Conservation (phyloP, 2,797 vertebrate species). For the Schizopygopsis pylzovi region DNA sequence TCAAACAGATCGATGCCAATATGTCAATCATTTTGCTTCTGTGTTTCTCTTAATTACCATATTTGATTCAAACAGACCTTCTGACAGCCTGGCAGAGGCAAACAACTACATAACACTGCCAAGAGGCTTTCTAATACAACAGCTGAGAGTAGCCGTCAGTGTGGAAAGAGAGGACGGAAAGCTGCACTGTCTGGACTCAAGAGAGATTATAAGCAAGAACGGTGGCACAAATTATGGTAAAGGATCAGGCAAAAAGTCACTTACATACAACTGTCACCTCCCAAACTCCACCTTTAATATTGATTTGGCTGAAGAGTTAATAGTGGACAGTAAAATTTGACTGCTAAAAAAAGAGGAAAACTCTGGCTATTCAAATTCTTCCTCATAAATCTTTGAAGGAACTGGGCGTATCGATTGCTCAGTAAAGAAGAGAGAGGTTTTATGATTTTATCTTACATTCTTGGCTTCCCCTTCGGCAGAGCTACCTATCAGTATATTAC, state of each 20-base stretch:
- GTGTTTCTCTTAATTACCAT: constrained; percentile 36
- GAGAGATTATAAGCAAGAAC: background rate
- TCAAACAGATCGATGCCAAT: constrained; percentile 30
- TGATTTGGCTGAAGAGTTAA: constrained; percentile 23
- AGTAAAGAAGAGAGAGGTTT: constrained; percentile 42
- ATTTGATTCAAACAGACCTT: constrained; percentile 26
- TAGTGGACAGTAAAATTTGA: background rate
- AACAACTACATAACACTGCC: constrained; percentile 1
- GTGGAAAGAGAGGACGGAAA: background rate
- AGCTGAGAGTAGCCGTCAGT: background rate
- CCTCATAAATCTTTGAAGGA: constrained; percentile 44
- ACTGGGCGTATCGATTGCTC: constrained; percentile 23
- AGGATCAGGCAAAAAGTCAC: background rate
- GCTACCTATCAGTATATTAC: constrained; percentile 38
- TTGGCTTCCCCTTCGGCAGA: constrained; percentile 33
- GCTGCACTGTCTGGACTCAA: background rate
- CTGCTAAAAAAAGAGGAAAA: constrained; percentile 22
- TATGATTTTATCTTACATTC: constrained; percentile 49
- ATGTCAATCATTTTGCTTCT: constrained; percentile 28
- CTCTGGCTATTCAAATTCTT: constrained; percentile 35
- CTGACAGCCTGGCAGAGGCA: constrained; percentile 21
- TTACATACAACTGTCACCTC: background rate
- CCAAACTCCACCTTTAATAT: background rate
- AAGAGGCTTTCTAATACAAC: constrained; percentile 7
- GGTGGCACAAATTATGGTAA: background rate